phyloP scores from a whole-genome alignment of 2,888 invertebrate genomes.

The Chrysolina americana region DNA sequence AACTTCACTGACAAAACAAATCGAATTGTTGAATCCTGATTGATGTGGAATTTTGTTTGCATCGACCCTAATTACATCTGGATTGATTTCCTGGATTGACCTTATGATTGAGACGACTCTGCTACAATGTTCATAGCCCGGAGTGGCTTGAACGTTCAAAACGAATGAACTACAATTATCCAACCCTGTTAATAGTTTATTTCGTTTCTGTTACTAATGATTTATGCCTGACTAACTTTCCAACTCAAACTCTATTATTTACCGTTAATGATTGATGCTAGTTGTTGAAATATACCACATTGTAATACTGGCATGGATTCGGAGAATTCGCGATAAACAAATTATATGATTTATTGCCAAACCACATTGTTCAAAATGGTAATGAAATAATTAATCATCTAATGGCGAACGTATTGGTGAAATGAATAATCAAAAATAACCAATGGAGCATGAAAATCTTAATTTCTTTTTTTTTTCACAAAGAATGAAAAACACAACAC shows the following conservation, averaged over 20 bases:
- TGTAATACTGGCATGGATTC: conserved; percentile 18
- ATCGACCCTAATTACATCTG: too few relatives aligned
- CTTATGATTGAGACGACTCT: too few relatives aligned
- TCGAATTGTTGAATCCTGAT: too few relatives aligned
- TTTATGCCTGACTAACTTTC: neutral
- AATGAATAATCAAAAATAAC: neutral
- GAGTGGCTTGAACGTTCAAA: too few relatives aligned
- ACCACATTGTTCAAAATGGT: conserved; percentile 29
- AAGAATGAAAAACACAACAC: too few relatives aligned
- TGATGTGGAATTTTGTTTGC: too few relatives aligned
- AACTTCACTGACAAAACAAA: too few relatives aligned
- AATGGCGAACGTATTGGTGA: conserved; percentile 5
- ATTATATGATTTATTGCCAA: conserved; percentile 30
- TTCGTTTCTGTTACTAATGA: neutral
- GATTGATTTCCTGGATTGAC: too few relatives aligned
- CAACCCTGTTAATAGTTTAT: neutral
- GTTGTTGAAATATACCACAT: conserved; percentile 26
- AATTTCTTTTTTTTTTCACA: too few relatives aligned
- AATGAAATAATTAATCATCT: conserved; percentile 31
- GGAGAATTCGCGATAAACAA: conserved; percentile 8
- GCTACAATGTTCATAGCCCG: too few relatives aligned
- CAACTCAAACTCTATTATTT: conserved; percentile 8
- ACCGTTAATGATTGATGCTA: conserved; percentile 12
- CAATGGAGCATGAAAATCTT: neutral
- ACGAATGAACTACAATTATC: too few relatives aligned